Conservation (phyloP, 2,113 vertebrate species). For the Pangasianodon hypophthalmus region DNA sequence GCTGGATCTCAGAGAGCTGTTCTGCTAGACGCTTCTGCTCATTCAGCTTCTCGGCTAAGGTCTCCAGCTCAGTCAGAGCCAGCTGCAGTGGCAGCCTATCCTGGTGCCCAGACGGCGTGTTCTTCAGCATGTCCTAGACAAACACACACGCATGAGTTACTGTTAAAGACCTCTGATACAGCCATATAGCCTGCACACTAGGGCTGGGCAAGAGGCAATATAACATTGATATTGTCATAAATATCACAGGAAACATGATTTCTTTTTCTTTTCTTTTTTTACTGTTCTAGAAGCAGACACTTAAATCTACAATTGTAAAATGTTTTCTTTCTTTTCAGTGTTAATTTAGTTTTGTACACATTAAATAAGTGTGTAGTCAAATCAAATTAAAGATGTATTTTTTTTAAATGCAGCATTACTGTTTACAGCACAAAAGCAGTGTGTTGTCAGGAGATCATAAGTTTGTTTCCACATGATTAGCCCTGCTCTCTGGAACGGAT, state of each 20-base stretch:
- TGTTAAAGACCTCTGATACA: not conserved
- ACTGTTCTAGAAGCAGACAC: not conserved
- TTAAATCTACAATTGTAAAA: not conserved
- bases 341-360: not conserved
- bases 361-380: not conserved
- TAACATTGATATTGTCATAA: not conserved
- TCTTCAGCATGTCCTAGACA: constrained; percentile 86
- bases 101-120: constrained; percentile 79
- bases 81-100: constrained; percentile 84
- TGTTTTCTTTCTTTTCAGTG: not conserved
- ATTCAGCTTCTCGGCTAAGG: constrained; percentile 82
- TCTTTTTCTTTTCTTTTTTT: not conserved
- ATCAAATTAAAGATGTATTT: not conserved
- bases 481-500: not conserved
- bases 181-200: not conserved
- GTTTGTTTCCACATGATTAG: not conserved
- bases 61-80: constrained; percentile 86
- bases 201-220: not conserved
- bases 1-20: constrained; percentile 83
- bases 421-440: too few species aligned
- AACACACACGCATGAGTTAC: not conserved
- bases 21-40: constrained; percentile 86
- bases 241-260: not conserved
- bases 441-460: not conserved
- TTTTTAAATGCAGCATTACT: not conserved